phyloP scores from a whole-genome alignment of 2,888 invertebrate species.

The Noctua janthina region DNA sequence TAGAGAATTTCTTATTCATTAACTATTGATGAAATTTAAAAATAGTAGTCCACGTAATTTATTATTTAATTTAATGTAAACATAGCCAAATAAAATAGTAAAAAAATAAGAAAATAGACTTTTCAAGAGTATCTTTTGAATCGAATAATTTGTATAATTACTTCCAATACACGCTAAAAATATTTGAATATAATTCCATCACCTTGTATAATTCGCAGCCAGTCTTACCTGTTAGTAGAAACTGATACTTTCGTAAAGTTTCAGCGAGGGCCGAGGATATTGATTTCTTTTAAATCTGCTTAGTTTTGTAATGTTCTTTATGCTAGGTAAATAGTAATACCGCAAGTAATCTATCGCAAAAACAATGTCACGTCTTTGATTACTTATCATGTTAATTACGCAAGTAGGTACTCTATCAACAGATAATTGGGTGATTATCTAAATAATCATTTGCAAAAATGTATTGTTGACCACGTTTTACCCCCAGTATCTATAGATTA shows the following conservation, averaged over 20 bases:
- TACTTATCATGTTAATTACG: conserved; percentile 50
- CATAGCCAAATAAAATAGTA: background rate
- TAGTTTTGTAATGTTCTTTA: background rate
- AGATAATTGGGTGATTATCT: conserved; percentile 56
- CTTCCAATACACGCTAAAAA: background rate
- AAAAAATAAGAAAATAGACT: background rate
- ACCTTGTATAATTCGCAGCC: background rate
- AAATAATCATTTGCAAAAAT: conserved; percentile 33
- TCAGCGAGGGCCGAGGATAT: background rate
- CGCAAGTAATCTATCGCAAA: conserved; percentile 26
- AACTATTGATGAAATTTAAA: background rate
- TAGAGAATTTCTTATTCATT: background rate
- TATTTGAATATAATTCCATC: background rate
- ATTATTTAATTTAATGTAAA: background rate
- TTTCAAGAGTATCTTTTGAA: background rate
- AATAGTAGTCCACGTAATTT: background rate
- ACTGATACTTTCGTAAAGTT: background rate
- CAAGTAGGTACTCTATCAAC: conserved; percentile 40
- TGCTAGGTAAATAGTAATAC: background rate
- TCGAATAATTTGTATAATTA: background rate
- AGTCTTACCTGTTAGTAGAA: background rate
- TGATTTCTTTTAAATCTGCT: background rate
- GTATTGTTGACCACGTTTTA: conserved; percentile 10
- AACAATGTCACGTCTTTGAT: conserved; percentile 49
- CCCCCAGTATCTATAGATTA: conserved; percentile 46